phyloP scores from a whole-genome alignment of 2,797 vertebrate species.

The Lagodon rhomboides region DNA sequence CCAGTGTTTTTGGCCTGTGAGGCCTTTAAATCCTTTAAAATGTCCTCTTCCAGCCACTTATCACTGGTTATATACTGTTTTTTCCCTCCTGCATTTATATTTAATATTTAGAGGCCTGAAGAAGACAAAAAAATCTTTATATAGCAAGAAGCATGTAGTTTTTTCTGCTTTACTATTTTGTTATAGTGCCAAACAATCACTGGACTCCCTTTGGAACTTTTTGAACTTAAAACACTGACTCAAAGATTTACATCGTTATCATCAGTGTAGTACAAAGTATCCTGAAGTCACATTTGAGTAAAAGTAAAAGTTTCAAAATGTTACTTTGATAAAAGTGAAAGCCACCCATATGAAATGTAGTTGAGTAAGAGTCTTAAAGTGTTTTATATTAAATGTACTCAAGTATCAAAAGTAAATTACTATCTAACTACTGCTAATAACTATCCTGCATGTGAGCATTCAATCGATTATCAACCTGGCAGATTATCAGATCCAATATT shows the following conservation, averaged over 20 bases:
- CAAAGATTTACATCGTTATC: neutral
- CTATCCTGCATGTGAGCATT: too few relatives aligned
- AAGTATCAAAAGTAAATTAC: too few relatives aligned
- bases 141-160: neutral
- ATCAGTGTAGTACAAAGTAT: too few relatives aligned
- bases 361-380: too few relatives aligned
- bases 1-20: slow-evolving; percentile 7
- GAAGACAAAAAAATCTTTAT: neutral
- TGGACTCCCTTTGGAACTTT: neutral
- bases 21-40: slow-evolving; percentile 2
- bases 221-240: neutral
- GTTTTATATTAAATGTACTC: too few relatives aligned
- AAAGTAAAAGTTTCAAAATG: too few relatives aligned
- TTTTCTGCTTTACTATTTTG: neutral
- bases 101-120: neutral
- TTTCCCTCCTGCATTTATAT: neutral
- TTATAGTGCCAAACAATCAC: neutral
- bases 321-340: too few relatives aligned
- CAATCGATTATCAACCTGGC: too few relatives aligned
- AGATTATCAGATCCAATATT: too few relatives aligned
- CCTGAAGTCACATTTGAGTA: too few relatives aligned
- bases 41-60: neutral
- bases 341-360: too few relatives aligned
- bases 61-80: neutral
- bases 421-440: too few relatives aligned